phyloP scores from a whole-genome alignment of 2,113 vertebrate genomes.

The Sorex fumeus region DNA sequence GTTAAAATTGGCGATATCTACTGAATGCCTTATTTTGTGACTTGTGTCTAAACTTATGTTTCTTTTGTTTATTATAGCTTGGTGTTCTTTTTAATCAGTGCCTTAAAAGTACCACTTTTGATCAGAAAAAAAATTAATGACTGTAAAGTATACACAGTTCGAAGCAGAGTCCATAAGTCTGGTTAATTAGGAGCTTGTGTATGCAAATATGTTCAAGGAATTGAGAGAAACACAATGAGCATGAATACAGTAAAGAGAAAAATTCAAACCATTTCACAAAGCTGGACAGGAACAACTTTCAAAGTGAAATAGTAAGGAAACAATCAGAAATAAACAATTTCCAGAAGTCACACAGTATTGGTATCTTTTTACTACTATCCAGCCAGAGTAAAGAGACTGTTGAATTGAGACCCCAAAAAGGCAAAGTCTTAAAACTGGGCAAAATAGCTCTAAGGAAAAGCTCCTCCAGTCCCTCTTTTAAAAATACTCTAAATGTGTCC shows the following conservation, averaged over 20 bases:
- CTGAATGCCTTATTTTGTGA: too few species aligned
- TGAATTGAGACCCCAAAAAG: slow-evolving; percentile 27
- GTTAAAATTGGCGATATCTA: too few species aligned
- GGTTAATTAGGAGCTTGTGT: background rate
- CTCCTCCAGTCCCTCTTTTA: background rate
- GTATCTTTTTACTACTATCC: background rate
- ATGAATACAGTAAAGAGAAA: background rate
- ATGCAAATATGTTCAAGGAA: slow-evolving; percentile 5
- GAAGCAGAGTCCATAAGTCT: background rate
- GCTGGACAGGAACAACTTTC: background rate
- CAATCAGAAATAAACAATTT: slow-evolving; percentile 15
- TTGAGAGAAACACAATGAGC: background rate
- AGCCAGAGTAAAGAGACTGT: background rate
- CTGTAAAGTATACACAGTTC: too few species aligned
- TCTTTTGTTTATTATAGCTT: too few species aligned
- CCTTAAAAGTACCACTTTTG: too few species aligned
- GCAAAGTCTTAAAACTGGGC: background rate
- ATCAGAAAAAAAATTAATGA: too few species aligned
- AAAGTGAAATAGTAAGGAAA: slow-evolving; percentile 39
- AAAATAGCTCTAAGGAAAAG: background rate
- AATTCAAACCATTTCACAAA: background rate
- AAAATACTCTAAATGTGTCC: background rate
- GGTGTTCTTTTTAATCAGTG: too few species aligned
- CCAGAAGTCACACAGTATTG: background rate
- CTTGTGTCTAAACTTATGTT: too few species aligned